Evolutionary conservation across 2,888 invertebrate species (phyloP).

Genomic region (Drosophila greeni): DNA sequence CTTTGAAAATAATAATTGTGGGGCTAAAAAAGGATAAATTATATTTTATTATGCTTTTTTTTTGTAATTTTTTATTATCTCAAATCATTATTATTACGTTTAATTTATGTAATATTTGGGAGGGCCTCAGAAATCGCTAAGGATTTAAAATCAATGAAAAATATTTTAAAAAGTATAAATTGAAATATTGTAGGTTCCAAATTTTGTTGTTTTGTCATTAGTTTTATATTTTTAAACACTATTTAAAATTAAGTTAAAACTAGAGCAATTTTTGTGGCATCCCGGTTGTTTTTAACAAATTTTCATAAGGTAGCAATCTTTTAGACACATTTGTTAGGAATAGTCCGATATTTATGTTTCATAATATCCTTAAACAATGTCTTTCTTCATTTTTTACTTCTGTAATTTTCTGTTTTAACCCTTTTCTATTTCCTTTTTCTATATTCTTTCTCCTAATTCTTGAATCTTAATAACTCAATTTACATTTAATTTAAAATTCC

Average conservation of each 20-base stretch:
- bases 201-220: background rate
- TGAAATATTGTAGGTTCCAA: background rate
- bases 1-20: background rate
- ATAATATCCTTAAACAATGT: background rate
- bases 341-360: background rate
- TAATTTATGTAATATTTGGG: background rate
- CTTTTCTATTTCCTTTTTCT: too few species aligned
- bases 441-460: too few species aligned
- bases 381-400: background rate
- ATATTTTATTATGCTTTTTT: background rate
- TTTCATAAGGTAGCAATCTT: too few species aligned
- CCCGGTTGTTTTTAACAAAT: too few species aligned
- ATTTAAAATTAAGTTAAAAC: background rate
- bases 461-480: too few species aligned
- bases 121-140: background rate
- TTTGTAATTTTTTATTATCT: background rate
- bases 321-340: too few species aligned
- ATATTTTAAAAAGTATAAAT: background rate
- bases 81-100: too few species aligned
- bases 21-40: too few species aligned
- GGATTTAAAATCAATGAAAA: background rate
- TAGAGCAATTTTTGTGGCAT: accelerated
- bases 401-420: too few species aligned
- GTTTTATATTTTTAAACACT: background rate
- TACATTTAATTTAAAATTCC: too few species aligned